Evolutionary conservation across 1,140 invertebrate genomes (phyloP).

Genomic region (Epicauta chinensis): DNA sequence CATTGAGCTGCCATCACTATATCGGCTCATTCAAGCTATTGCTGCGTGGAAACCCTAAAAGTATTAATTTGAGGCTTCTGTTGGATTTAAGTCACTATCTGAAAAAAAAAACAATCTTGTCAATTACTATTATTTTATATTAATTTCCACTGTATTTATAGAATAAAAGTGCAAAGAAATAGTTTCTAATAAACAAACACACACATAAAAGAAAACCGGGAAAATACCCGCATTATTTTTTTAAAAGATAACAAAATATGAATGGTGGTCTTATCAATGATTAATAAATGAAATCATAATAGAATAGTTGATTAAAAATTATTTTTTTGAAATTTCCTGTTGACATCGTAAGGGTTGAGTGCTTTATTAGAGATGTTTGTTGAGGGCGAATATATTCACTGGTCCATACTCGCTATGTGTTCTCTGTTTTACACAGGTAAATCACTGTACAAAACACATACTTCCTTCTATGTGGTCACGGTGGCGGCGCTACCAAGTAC

Average conservation of each 20-base stretch:
- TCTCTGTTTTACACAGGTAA: slow-evolving; percentile 13
- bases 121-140: not conserved
- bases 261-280: too few species aligned
- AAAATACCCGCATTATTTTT: too few species aligned
- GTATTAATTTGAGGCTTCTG: too few species aligned
- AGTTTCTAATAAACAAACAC: too few species aligned
- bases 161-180: too few species aligned
- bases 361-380: slow-evolving; percentile 1
- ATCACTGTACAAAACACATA: slow-evolving; percentile 26
- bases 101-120: slow-evolving; percentile 1
- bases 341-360: not conserved
- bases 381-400: not conserved
- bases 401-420: slow-evolving; percentile 7
- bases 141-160: not conserved
- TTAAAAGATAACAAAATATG: too few species aligned
- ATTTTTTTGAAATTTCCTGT: slow-evolving; percentile 14
- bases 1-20: slow-evolving; percentile 9
- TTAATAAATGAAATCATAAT: too few species aligned
- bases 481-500: slow-evolving; percentile 20
- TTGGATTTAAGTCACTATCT: not conserved
- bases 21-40: too few species aligned
- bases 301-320: too few species aligned
- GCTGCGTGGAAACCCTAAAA: too few species aligned
- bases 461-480: slow-evolving; percentile 27
- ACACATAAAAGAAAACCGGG: too few species aligned